A percentile compares a stretch with the other conserved stretches of the same genome.
These are phyloP conservation scores for Xiphias gladius DNA, from an alignment of 2,113 vertebrate genomes.

Conservation along the genomic window DNA sequence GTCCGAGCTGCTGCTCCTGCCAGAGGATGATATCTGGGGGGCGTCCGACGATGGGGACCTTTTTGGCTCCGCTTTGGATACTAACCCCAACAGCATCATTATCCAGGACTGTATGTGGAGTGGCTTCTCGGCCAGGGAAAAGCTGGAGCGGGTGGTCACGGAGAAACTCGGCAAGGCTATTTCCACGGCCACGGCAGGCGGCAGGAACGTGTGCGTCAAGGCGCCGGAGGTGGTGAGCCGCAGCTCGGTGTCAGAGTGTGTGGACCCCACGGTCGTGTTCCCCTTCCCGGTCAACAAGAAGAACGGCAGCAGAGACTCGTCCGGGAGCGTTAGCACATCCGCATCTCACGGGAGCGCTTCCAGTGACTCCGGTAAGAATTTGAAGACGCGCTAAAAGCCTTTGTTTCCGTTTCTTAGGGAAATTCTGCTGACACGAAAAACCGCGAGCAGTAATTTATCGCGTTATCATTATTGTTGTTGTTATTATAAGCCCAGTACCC, in stretches of 20 bases:
- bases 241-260: constrained; percentile 88
- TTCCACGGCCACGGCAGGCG: constrained; percentile 61
- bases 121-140: constrained; percentile 95
- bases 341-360: constrained; percentile 80
- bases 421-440: neutral
- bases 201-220: constrained; percentile 66
- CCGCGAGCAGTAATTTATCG: neutral
- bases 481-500: constrained; percentile 19
- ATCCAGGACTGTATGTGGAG: constrained; percentile 99
- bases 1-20: constrained; percentile 92
- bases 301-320: constrained; percentile 72
- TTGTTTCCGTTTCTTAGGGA: constrained; percentile 25
- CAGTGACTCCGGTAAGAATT: constrained; percentile 92
- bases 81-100: constrained; percentile 93
- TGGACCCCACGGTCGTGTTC: constrained; percentile 93
- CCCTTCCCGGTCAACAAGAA: constrained; percentile 92
- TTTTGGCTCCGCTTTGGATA: constrained; percentile 87
- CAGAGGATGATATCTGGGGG: constrained; percentile 89
- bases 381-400: constrained; percentile 35
- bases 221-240: constrained; percentile 81
- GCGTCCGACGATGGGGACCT: constrained; percentile 88
- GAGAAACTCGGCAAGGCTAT: constrained; percentile 92
- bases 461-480: neutral
- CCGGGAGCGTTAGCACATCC: constrained; percentile 56
- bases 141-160: constrained; percentile 92